A percentile compares a stretch with the other conserved stretches of the same genome.
These are phyloP conservation scores for Masnerella sp. DNA, from an alignment of 2,888 invertebrate genomes.

Conservation along the genomic window DNA sequence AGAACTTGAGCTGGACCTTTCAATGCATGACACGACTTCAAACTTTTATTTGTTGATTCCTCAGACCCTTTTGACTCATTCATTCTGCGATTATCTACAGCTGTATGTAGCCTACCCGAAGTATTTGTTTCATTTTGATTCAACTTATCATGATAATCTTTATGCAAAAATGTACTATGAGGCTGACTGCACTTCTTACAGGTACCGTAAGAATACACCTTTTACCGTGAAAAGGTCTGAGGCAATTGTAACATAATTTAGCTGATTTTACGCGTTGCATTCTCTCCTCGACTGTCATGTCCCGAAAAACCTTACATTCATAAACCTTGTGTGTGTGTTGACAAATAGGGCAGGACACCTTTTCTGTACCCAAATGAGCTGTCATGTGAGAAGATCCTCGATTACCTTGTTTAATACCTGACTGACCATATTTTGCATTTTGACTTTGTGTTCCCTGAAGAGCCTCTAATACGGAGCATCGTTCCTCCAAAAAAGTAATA, in stretches of 20 bases:
- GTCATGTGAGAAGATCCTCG: background rate
- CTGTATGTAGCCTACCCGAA: background rate
- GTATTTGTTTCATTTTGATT: background rate
- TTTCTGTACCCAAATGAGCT: background rate
- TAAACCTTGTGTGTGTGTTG: background rate
- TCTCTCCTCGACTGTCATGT: conserved; percentile 1
- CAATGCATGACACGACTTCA: background rate
- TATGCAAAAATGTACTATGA: conserved; percentile 3
- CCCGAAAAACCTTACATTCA: conserved; percentile 1
- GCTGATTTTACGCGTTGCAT: background rate
- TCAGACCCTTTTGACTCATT: background rate
- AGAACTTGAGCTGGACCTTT: background rate
- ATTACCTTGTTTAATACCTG: conserved; percentile 3
- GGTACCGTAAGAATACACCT: conserved; percentile 9
- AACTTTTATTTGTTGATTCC: background rate
- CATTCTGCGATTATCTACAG: background rate
- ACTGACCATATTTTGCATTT: background rate
- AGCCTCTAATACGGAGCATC: conserved; percentile 6
- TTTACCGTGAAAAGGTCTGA: conserved; percentile 14
- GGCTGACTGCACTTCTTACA: conserved; percentile 2
- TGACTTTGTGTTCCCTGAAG: background rate
- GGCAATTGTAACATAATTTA: conserved; percentile 3
- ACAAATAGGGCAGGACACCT: conserved; percentile 2
- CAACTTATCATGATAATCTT: background rate
- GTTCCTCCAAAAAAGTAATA: conserved; percentile 2